Evolutionary conservation across 2,888 invertebrate species (phyloP), one percentile per base, ranked within the genome.

Genomic region (Cerceris ruficornis): DNA sequence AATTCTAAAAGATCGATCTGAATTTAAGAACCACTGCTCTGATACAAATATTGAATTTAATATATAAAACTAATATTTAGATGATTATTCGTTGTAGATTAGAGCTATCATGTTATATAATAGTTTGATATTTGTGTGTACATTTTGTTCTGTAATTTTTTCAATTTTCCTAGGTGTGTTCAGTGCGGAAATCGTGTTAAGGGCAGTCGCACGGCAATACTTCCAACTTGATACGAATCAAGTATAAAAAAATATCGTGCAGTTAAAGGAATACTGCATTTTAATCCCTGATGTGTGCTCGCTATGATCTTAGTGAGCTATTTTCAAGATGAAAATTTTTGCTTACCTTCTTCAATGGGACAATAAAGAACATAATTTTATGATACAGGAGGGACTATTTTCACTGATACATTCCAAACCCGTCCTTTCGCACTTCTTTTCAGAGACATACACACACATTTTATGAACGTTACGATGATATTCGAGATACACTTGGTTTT

Each of bases 151-250:
- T 2, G 60, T 57, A 11, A 58, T 50, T 13, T 14, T 28, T 43
- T 57, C 17, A 68, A 75, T 75, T 68, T 64, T 69, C 67, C 0
- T 68, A 93, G 93, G 84, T 88, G 91, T 93, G 69, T 93, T 91
- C 87, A 92, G 90, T 85, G 91, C 91, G 57, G 92, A 92, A 82
- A 90, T 92, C 49, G 90, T 92, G 70, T 83, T 92, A 70, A 87
- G 90, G 59, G 89, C 92, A 59, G 87, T 92, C 59, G 90, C 91
- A 61, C 88, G 90, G 74, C 92, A 92, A 88, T 86, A 87, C 81
- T 92, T 92, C 74, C 90, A 91, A 83, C 87, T 88, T 61, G 92
- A 91, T 43, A 28, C 73, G 39, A 85, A 80, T 79, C 86, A 90
- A 81, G 70, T 83, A 65, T 87, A 83, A 81, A 70, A 57, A 61